phyloP scores from a whole-genome alignment of 2,797 vertebrate species.

The Sciurus carolinensis region DNA sequence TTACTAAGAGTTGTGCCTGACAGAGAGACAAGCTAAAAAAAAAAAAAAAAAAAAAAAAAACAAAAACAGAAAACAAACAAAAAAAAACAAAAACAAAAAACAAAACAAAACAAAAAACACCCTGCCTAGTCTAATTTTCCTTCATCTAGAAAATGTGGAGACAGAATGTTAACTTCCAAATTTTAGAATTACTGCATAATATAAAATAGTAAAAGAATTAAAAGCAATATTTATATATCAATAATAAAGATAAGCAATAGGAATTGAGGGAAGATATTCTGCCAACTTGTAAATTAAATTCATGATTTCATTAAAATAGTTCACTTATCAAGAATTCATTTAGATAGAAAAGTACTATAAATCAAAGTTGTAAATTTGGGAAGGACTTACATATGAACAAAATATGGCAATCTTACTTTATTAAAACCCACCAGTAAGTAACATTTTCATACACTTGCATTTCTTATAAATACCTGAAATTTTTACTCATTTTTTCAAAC shows the following conservation, averaged over 20 bases:
- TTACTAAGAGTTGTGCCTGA: not conserved
- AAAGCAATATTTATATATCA: conserved; percentile 51
- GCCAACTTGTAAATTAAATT: conserved; percentile 38
- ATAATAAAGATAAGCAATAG: not conserved
- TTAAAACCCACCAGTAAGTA: conserved; percentile 32
- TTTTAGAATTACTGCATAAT: not conserved
- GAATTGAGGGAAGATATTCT: not conserved
- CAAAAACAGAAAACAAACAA: too few relatives aligned
- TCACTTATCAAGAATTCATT: conserved; percentile 40
- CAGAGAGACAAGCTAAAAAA: not conserved
- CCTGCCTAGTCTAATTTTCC: not conserved
- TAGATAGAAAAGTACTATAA: not conserved
- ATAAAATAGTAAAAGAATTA: conserved; percentile 43
- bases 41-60: not conserved
- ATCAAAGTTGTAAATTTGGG: not conserved
- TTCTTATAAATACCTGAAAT: conserved; percentile 18
- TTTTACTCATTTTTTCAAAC: conserved; percentile 63
- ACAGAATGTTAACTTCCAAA: conserved; percentile 58
- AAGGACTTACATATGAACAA: not conserved
- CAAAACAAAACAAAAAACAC: too few relatives aligned
- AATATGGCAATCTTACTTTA: not conserved
- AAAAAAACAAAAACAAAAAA: not conserved
- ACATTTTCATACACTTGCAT: conserved; percentile 19
- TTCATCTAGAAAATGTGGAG: not conserved
- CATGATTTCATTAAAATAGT: conserved; percentile 22